Base-by-base conservation (phyloP, 2,113 vertebrate species). In the Pelusios castaneus region DNA sequence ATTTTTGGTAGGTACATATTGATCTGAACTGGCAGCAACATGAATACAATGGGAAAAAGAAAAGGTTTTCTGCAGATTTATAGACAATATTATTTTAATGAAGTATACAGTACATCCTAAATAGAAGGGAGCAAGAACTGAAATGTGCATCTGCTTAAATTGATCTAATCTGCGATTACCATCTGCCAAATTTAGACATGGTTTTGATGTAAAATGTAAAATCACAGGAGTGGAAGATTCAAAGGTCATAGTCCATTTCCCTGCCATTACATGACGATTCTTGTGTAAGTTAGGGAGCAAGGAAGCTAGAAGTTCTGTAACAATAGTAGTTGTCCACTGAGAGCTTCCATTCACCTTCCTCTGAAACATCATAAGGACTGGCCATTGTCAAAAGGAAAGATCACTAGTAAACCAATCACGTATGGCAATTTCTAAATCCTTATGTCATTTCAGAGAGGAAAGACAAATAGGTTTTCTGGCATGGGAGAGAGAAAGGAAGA, bases 291-390 rank as follows among this genome's bases (percentile, higher is more conserved):
- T 89, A 51, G 56, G 60, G 43, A 92, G 82, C 43, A 91, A 73
- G 41, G 93, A 85, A 89, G 5, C 80, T 92, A 63, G 34, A 63
- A 89, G 95, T 91, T 25, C 45, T 82, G 10, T 82, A 92, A 78
- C 10, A 14, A 2, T 7, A 1, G 70, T 38, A 60, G 38, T 83
- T 92, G 17, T 85, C 47, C 55, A 7, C 52, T 34, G 47, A 89
- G 85, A 89, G 75, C 9, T 92, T 45, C 17, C 27, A 5, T 93
- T 87, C 41, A 89, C 16, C 76, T 89, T 89, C 58, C 87, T 84
- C 77, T 88, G 54, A 92, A 93, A 90, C 38, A 87, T 24, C 49
- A 82, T 58, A 70, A 70, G 80, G 60, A 16, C 24, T 82, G 95
- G 88, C 38, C 86, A 89, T 92, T 87, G 43, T 49, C 43, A 85